Evolutionary conservation across 2,113 vertebrate genomes (phyloP).

Genomic region (Phyllostomus hastatus): DNA sequence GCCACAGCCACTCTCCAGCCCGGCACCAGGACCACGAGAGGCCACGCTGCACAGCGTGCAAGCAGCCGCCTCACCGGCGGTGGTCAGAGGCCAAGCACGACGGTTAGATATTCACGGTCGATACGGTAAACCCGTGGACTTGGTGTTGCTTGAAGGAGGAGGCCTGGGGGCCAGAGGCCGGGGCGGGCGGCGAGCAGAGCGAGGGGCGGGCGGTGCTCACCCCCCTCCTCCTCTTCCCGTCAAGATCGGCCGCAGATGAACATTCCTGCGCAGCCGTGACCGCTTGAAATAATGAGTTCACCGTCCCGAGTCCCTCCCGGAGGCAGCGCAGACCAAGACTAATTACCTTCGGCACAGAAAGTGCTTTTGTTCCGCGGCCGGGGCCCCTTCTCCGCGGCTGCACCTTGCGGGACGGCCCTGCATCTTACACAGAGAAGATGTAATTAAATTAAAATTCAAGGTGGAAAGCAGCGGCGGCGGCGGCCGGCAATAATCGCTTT

Average conservation of each 20-base stretch:
- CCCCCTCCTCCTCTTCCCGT: constrained; percentile 27
- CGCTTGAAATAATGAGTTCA: constrained; percentile 76
- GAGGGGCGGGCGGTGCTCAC: constrained; percentile 7
- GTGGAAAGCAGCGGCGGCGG: constrained; percentile 58
- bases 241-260: constrained; percentile 52
- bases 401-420: not conserved
- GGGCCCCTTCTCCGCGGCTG: not conserved
- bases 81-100: not conserved
- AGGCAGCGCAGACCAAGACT: constrained; percentile 67
- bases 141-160: constrained; percentile 13
- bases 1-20: not conserved
- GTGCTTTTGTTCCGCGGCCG: constrained; percentile 34
- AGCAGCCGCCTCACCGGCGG: not conserved
- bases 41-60: not conserved
- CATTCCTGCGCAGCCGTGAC: constrained; percentile 68
- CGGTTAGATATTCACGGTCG: constrained; percentile 58
- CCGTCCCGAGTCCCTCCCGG: constrained; percentile 71
- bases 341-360: constrained; percentile 74
- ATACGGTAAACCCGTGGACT: constrained; percentile 63
- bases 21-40: not conserved
- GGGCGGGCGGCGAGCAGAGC: not conserved
- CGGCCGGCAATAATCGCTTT: constrained; percentile 77
- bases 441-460: constrained; percentile 76
- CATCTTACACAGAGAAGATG: constrained; percentile 71
- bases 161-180: not conserved